Conservation (phyloP, 2,797 vertebrate genomes). For the Denticeps clupeoides region DNA sequence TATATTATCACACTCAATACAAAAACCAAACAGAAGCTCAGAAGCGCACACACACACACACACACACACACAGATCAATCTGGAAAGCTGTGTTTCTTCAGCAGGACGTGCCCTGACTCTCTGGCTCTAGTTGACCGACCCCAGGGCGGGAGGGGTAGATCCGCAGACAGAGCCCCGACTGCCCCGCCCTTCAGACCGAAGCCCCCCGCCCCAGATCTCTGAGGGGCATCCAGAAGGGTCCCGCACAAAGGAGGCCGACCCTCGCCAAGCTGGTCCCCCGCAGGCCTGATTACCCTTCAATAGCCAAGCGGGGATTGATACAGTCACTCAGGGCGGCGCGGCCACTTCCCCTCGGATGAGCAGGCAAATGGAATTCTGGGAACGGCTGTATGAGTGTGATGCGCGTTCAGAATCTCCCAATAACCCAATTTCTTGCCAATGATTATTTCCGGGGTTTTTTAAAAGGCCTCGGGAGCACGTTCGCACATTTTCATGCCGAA, state of each 20-base stretch:
- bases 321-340: conserved; percentile 81
- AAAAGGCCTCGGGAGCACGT: too few relatives aligned
- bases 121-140: too few relatives aligned
- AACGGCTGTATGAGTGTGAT: neutral
- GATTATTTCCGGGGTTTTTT: too few relatives aligned
- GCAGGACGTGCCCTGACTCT: too few relatives aligned
- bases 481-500: too few relatives aligned
- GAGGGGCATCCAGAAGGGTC: conserved; percentile 86
- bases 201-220: conserved; percentile 48
- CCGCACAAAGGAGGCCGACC: conserved; percentile 75
- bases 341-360: conserved; percentile 62
- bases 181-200: conserved; percentile 13
- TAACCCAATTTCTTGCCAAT: too few relatives aligned
- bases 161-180: conserved; percentile 32
- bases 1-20: neutral
- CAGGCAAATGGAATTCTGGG: conserved; percentile 43
- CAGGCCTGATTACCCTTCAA: conserved; percentile 96
- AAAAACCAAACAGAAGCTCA: conserved; percentile 15
- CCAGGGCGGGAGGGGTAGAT: too few relatives aligned
- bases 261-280: conserved; percentile 92
- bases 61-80: conserved; percentile 5
- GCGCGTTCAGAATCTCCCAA: too few relatives aligned
- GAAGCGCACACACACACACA: conserved; percentile 31
- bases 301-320: conserved; percentile 85
- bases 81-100: too few relatives aligned